Evolutionary conservation across 1,140 invertebrate genomes (phyloP).

Genomic region (Ips nitidus): DNA sequence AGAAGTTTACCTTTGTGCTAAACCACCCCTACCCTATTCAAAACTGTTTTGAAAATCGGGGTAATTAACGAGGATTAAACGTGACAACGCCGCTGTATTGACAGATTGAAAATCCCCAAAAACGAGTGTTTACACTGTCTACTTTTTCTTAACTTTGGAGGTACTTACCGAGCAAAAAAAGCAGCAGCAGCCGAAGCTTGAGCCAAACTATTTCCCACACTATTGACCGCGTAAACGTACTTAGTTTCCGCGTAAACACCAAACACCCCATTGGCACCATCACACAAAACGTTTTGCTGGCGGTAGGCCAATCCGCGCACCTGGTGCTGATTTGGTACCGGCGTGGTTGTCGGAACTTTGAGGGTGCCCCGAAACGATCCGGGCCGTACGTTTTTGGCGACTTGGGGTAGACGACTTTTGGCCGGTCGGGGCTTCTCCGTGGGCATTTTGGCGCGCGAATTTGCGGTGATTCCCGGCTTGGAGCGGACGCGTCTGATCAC

Average conservation of each 20-base stretch:
- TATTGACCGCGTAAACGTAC: conserved; percentile 52
- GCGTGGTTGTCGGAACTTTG: conserved; percentile 28
- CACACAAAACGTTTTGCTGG: conserved; percentile 29
- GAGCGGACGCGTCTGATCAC: conserved; percentile 8
- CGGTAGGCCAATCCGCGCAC: conserved; percentile 18
- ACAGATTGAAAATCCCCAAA: no score
- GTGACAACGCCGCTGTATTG: no score
- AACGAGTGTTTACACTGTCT: no score
- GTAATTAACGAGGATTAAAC: no score
- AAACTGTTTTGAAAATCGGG: no score
- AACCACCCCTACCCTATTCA: no score
- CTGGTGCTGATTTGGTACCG: conserved; percentile 33
- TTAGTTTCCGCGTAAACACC: conserved; percentile 52
- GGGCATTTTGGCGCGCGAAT: conserved; percentile 33
- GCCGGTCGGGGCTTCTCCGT: conserved; percentile 8
- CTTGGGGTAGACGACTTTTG: conserved; percentile 21
- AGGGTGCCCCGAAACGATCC: conserved; percentile 32
- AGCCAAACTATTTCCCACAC: conserved; percentile 47
- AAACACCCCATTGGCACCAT: conserved; percentile 44
- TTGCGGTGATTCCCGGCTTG: conserved; percentile 8
- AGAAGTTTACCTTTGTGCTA: background rate
- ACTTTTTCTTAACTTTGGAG: background rate
- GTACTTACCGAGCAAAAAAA: conserved; percentile 54
- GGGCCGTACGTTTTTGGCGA: background rate
- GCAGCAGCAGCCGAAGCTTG: conserved; percentile 53